These are phyloP conservation scores for Agrotis exclamationis DNA, from an alignment of 2,888 invertebrate genomes.

Conservation along the genomic window DNA sequence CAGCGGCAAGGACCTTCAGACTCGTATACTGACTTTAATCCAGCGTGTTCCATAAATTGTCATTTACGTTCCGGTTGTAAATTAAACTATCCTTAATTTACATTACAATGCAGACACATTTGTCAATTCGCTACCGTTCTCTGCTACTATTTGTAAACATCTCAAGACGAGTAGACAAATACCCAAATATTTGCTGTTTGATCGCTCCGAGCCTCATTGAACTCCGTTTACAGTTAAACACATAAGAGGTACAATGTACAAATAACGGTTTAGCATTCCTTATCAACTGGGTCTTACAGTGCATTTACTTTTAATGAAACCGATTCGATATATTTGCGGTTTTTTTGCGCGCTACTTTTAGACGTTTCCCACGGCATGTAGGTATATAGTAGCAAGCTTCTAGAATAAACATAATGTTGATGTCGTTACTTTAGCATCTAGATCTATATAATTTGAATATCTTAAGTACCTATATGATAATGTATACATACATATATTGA, in stretches of 20 bases:
- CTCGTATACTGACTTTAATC: too few relatives aligned
- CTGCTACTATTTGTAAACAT: constrained; percentile 25
- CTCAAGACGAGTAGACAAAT: constrained; percentile 27
- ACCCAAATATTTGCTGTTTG: constrained; percentile 49
- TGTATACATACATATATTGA: too few relatives aligned
- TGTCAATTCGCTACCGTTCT: not conserved
- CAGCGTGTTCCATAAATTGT: too few relatives aligned
- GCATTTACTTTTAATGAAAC: constrained; percentile 45
- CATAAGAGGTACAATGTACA: constrained; percentile 40
- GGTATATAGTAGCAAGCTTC: constrained; percentile 1
- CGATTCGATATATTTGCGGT: constrained; percentile 21
- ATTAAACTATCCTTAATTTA: too few relatives aligned
- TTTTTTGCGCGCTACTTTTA: constrained; percentile 22
- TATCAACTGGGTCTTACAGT: constrained; percentile 54
- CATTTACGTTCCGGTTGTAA: too few relatives aligned
- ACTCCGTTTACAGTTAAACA: constrained; percentile 61
- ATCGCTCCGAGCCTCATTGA: constrained; percentile 47
- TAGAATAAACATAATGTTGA: constrained; percentile 17
- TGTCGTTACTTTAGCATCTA: not conserved
- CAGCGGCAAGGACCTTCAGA: too few relatives aligned
- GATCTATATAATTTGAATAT: not conserved
- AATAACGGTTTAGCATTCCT: constrained; percentile 63
- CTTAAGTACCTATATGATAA: not conserved
- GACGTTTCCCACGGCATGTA: constrained; percentile 40
- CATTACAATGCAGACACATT: not conserved